Percentiles rank a stretch among this genome's conserved stretches.
Evolutionary conservation across 2,797 vertebrate genomes (phyloP).

Genomic region (Megalops cyprinoides): DNA sequence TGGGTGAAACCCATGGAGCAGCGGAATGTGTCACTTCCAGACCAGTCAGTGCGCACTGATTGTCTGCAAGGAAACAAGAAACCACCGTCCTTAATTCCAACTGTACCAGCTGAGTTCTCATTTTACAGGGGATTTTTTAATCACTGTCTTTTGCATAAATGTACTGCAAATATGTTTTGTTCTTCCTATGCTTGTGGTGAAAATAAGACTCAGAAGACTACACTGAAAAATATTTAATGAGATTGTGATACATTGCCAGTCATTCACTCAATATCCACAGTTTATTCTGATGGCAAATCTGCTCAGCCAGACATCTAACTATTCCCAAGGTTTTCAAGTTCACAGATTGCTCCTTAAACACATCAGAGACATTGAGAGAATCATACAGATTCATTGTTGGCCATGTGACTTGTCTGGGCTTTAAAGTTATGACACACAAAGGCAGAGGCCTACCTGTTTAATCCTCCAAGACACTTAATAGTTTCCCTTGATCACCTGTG

Average conservation of each 20-base stretch:
- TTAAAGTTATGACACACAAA: conserved; percentile 1
- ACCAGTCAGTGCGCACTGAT: background rate
- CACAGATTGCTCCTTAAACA: too few relatives aligned
- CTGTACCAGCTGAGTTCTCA: conserved; percentile 65
- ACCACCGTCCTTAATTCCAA: conserved; percentile 59
- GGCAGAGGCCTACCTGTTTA: conserved; percentile 1
- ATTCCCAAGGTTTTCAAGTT: too few relatives aligned
- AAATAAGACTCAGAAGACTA: too few relatives aligned
- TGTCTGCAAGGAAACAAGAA: conserved; percentile 57
- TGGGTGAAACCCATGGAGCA: conserved; percentile 8
- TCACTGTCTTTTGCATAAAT: too few relatives aligned
- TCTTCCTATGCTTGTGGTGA: background rate
- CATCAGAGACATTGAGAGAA: background rate
- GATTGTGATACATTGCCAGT: too few relatives aligned
- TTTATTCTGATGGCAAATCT: too few relatives aligned
- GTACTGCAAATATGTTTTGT: too few relatives aligned
- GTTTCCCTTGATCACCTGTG: background rate
- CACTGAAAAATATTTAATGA: too few relatives aligned
- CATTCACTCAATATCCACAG: too few relatives aligned
- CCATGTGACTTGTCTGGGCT: background rate
- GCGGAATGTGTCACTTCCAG: conserved; percentile 19
- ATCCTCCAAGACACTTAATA: background rate
- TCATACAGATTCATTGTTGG: background rate
- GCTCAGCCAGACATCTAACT: too few relatives aligned
- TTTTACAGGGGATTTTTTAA: conserved; percentile 1